Percentiles rank a stretch among this genome's conserved stretches.
phyloP scores from a whole-genome alignment of 2,797 vertebrate species.

The Tangara arthus region DNA sequence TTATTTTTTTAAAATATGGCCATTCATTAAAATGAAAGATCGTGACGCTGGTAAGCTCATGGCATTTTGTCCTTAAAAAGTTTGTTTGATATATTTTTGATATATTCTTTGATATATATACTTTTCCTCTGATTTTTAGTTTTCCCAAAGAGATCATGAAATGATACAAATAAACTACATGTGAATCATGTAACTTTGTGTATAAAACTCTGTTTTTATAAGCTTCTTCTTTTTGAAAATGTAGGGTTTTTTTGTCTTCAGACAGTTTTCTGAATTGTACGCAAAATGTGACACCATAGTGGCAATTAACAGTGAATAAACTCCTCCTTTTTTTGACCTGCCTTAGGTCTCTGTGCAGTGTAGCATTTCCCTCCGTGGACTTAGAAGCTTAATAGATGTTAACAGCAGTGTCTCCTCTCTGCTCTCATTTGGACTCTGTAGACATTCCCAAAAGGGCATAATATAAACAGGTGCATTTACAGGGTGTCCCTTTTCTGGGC shows the following conservation, averaged over 20 bases:
- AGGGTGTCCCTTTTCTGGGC: neutral
- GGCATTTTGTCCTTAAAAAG: neutral
- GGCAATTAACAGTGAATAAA: neutral
- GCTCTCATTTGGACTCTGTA: neutral
- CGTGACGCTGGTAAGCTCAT: rapidly evolving
- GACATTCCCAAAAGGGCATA: neutral
- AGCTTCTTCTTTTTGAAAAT: neutral
- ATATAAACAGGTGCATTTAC: neutral
- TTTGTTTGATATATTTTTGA: neutral
- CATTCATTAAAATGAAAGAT: neutral
- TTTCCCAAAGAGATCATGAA: neutral
- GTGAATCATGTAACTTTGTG: neutral
- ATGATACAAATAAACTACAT: neutral
- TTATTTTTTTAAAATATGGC: neutral
- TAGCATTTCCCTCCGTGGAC: neutral
- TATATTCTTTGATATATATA: neutral
- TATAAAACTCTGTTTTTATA: neutral
- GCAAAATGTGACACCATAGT: neutral
- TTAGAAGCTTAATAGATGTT: neutral
- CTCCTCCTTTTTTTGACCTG: neutral
- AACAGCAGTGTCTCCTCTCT: neutral
- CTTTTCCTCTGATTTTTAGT: neutral
- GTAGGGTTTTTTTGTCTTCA: neutral
- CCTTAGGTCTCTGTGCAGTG: neutral
- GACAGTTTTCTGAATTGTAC: neutral